Conservation (phyloP, 2,113 vertebrate genomes). For the Galeopterus variegatus region DNA sequence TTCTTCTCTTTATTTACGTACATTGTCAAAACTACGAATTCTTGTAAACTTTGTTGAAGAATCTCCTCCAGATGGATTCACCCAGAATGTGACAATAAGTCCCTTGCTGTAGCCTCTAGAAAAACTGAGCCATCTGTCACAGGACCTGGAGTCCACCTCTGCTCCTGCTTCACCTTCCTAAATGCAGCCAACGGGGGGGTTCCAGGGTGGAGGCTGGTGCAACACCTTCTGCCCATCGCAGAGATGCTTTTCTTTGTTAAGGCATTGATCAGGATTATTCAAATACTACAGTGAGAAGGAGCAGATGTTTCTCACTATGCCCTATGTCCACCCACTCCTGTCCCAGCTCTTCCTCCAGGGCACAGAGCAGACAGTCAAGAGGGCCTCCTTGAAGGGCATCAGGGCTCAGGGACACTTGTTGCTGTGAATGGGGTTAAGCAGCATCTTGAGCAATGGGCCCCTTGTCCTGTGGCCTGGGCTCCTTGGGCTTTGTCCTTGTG, state of each 20-base stretch:
- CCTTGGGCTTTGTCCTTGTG: background rate
- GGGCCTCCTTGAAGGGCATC: background rate
- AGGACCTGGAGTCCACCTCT: background rate
- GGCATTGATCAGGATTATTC: background rate
- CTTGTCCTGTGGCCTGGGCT: background rate
- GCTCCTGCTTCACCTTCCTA: background rate
- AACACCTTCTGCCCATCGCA: background rate
- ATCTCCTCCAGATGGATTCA: background rate
- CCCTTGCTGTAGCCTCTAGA: too few species aligned
- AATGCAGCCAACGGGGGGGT: background rate
- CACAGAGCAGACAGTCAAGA: background rate
- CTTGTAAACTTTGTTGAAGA: background rate
- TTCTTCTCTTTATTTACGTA: background rate
- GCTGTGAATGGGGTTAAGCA: background rate
- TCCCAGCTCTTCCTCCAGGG: background rate
- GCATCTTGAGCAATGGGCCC: background rate
- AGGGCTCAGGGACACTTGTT: background rate
- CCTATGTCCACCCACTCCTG: fast-evolving
- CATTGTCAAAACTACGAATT: background rate
- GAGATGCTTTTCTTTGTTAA: background rate
- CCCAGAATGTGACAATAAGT: too few species aligned
- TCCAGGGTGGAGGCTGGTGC: fast-evolving
- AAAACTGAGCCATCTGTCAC: too few species aligned
- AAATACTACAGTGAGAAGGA: background rate
- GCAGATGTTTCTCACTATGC: fast-evolving